Conservation (phyloP, 64 coral and sea anemone species). For the Stylophora pistillata region DNA sequence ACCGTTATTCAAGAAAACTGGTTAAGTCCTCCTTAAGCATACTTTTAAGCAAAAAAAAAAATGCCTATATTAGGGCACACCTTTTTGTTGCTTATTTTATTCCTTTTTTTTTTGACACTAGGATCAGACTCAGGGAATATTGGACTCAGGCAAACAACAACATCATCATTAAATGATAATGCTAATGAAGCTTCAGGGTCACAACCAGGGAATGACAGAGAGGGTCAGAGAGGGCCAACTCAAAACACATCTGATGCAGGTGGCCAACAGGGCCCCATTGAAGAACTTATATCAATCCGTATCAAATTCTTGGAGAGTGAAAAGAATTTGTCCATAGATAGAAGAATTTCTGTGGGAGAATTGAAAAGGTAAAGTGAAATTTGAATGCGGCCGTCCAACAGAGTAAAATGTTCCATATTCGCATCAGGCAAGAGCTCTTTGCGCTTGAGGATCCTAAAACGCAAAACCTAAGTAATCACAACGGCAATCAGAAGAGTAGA, state of each 20-base stretch:
- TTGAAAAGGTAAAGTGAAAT: slow-evolving; percentile 70
- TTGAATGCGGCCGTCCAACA: neutral
- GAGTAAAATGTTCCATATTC: too few species aligned
- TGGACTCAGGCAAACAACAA: neutral
- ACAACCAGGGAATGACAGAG: neutral
- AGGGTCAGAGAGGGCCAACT: neutral
- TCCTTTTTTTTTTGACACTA: neutral
- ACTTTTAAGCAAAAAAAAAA: too few species aligned
- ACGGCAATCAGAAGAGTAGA: too few species aligned
- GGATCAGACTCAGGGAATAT: neutral
- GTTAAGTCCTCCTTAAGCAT: too few species aligned
- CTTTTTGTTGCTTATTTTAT: too few species aligned
- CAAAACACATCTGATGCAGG: neutral
- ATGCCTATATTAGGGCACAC: too few species aligned
- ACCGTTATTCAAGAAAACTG: too few species aligned
- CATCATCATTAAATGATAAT: neutral
- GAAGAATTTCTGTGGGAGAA: slow-evolving; percentile 58
- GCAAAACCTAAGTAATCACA: too few species aligned
- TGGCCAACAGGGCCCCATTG: neutral
- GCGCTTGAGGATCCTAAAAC: too few species aligned
- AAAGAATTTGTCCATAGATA: slow-evolving; percentile 58
- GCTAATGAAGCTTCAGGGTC: neutral
- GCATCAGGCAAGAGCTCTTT: too few species aligned
- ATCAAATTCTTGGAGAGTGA: slow-evolving; percentile 76
- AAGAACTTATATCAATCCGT: slow-evolving; percentile 47